Percentiles rank a stretch among this genome's conserved stretches.
These are phyloP conservation scores for Clytia hemisphaerica DNA, from an alignment of 30 jellyfish, hydroid and myxozoan genomes.

Conservation along the genomic window DNA sequence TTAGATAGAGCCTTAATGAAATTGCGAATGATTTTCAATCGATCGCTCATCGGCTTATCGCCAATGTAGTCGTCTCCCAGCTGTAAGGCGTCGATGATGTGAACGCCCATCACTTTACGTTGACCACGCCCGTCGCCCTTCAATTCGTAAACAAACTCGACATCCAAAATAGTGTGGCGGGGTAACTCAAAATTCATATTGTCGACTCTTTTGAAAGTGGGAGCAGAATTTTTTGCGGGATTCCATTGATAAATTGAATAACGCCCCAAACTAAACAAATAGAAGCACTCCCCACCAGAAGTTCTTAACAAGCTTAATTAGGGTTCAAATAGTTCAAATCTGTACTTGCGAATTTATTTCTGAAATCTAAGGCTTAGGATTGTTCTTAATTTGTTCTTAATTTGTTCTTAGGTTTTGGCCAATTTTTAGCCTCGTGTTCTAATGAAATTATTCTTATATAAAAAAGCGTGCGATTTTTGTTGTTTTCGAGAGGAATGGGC, in stretches of 20 bases:
- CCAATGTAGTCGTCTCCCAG: slow-evolving; percentile 83
- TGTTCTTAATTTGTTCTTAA: no score
- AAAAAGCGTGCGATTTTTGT: no score
- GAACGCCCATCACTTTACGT: slow-evolving; percentile 64
- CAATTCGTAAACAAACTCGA: slow-evolving; percentile 64
- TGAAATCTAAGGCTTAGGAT: no score
- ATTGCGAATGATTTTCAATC: slow-evolving; percentile 33
- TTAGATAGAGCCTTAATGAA: slow-evolving; percentile 62
- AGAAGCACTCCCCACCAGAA: slow-evolving; percentile 73
- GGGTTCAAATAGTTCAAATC: no score
- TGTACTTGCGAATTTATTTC: no score
- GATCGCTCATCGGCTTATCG: slow-evolving; percentile 62
- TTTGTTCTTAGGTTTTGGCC: no score
- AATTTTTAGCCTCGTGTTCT: no score
- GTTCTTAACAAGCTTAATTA: no score
- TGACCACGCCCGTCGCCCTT: slow-evolving; percentile 96
- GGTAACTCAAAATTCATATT: slow-evolving; percentile 67
- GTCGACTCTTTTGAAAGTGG: slow-evolving; percentile 65
- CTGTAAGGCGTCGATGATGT: slow-evolving; percentile 58
- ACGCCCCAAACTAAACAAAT: slow-evolving; percentile 78
- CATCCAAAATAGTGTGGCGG: slow-evolving; percentile 76
- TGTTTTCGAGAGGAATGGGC: no score
- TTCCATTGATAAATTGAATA: slow-evolving; percentile 67
- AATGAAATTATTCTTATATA: no score
- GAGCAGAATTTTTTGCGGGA: slow-evolving; percentile 39